These are phyloP conservation scores for Colistium nudipinnis DNA, from an alignment of 2,113 vertebrate genomes.

Conservation along the genomic window DNA sequence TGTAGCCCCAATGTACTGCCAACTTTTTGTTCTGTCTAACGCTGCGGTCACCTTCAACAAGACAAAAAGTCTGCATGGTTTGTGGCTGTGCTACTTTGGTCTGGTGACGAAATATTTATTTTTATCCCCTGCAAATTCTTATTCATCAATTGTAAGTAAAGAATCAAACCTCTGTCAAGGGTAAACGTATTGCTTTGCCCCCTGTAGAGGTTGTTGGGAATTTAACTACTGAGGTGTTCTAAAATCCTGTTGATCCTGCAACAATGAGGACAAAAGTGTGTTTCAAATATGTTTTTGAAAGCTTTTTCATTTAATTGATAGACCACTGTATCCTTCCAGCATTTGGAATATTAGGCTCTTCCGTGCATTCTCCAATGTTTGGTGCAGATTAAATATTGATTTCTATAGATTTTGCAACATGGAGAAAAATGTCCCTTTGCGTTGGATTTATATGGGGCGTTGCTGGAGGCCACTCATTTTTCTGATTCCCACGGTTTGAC, in stretches of 20 bases:
- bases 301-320: slow-evolving; percentile 65
- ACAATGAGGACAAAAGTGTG: slow-evolving; percentile 34
- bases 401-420: slow-evolving; percentile 74
- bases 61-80: slow-evolving; percentile 34
- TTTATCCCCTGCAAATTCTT: slow-evolving; percentile 33
- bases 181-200: slow-evolving; percentile 29
- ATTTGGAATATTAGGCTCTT: slow-evolving; percentile 63
- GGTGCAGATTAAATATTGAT: slow-evolving; percentile 85
- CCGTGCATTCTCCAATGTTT: slow-evolving; percentile 77
- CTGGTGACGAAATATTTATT: slow-evolving; percentile 36
- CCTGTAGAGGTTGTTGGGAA: slow-evolving; percentile 30
- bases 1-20: slow-evolving; percentile 45
- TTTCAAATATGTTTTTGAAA: slow-evolving; percentile 54
- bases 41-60: slow-evolving; percentile 71
- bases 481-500: slow-evolving; percentile 60
- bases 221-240: slow-evolving; percentile 23
- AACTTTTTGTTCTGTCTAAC: slow-evolving; percentile 63
- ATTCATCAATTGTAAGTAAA: slow-evolving; percentile 41
- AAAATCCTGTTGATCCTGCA: slow-evolving; percentile 55
- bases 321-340: slow-evolving; percentile 47
- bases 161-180: slow-evolving; percentile 41
- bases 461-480: slow-evolving; percentile 65
- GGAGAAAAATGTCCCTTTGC: slow-evolving; percentile 76
- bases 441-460: slow-evolving; percentile 65
- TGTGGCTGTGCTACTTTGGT: slow-evolving; percentile 43